Evolutionary conservation across 2,888 invertebrate species (phyloP).

Genomic region (Lacanobia wlatinum): DNA sequence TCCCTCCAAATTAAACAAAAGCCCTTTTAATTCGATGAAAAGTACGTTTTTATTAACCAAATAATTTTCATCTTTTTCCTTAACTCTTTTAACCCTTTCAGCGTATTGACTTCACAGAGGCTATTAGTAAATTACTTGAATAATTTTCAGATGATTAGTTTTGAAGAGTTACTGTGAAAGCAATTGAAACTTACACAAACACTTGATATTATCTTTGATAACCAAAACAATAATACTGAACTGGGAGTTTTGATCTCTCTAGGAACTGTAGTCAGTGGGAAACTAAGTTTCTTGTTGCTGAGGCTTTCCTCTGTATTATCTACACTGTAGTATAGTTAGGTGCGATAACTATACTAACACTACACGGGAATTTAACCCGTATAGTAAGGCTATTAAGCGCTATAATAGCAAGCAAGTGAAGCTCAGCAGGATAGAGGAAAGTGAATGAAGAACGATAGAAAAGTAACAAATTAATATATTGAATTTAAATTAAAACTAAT

Average conservation of each 20-base stretch:
- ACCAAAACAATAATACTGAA: conserved; percentile 26
- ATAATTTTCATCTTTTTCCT: conserved; percentile 3
- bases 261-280: neutral
- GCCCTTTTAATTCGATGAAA: conserved; percentile 25
- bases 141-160: conserved; percentile 14
- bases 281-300: conserved; percentile 10
- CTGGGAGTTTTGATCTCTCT: conserved; percentile 9
- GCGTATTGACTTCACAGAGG: neutral
- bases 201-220: conserved; percentile 5
- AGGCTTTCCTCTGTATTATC: neutral
- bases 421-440: no score
- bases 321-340: no score
- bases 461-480: no score
- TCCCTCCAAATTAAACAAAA: neutral
- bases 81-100: neutral
- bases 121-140: conserved; percentile 14
- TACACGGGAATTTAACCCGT: no score
- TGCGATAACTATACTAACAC: no score
- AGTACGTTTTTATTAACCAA: conserved; percentile 2
- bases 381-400: no score
- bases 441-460: no score
- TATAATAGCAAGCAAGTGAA: no score
- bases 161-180: neutral
- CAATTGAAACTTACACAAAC: conserved; percentile 18
- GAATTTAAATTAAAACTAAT: no score